These are phyloP conservation scores for Patagioenas fasciata DNA, from an alignment of 2,113 vertebrate genomes.

Conservation along the genomic window DNA sequence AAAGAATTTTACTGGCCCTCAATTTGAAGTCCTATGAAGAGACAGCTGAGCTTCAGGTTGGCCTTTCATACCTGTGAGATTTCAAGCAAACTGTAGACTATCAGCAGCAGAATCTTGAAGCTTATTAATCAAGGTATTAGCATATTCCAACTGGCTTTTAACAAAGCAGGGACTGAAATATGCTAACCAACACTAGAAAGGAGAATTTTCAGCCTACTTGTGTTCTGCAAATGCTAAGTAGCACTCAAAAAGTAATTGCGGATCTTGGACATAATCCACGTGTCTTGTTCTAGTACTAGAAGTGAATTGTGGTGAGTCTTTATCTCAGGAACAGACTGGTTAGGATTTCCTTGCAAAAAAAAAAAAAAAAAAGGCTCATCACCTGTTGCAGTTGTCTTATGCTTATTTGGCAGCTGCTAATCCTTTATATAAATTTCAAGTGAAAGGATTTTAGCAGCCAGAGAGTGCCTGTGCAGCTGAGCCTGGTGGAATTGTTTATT, in stretches of 20 bases:
- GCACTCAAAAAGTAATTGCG: conserved; percentile 6
- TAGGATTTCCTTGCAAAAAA: conserved; percentile 16
- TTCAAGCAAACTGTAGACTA: background rate
- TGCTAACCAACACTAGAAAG: background rate
- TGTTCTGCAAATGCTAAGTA: conserved; percentile 46
- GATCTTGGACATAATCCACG: conserved; percentile 28
- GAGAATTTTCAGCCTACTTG: conserved; percentile 1
- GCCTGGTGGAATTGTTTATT: background rate
- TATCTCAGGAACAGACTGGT: background rate
- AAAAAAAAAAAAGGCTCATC: conserved; percentile 11
- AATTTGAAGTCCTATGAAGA: background rate
- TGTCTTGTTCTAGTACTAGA: background rate
- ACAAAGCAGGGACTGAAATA: conserved; percentile 20
- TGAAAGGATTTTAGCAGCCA: conserved; percentile 33
- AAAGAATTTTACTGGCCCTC: conserved; percentile 14
- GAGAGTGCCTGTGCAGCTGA: background rate
- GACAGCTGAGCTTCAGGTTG: background rate
- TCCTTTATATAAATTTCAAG: conserved; percentile 45
- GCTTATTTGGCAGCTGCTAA: conserved; percentile 21
- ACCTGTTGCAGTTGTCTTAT: conserved; percentile 36
- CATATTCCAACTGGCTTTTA: conserved; percentile 8
- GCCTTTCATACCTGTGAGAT: conserved; percentile 13
- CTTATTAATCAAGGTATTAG: background rate
- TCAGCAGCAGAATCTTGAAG: background rate
- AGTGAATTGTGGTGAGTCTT: conserved; percentile 1